Base-by-base conservation (phyloP, 1,140 invertebrate species). In the Radopholus similis region DNA sequence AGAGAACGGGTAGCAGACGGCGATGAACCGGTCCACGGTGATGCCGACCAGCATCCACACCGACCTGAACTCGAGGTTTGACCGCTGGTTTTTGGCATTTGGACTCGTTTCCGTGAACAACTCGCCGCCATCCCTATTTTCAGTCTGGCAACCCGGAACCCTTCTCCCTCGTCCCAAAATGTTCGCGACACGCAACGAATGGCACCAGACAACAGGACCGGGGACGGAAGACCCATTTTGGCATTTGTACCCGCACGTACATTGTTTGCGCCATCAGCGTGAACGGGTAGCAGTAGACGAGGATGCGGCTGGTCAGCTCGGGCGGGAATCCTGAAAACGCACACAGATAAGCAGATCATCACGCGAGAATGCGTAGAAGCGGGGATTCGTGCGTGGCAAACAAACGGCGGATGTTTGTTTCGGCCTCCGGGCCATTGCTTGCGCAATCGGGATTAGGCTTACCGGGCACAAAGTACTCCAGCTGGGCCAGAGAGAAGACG, bases 11-110 rank as follows among this genome's bases (percentile, higher is more conserved):
- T 81, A 75, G 40, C 81, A 82, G 4, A 81, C 79, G 44, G 79
- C 94, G 77, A 97, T 86, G 83, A 92, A 96, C 69, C 94, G 88
- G 82, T 96, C 93, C 37, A 95, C 84, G 15, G 92, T 94, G 90
- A 97, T 95, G 42, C 95, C 86, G 0, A 96, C 92, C 15, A 96
- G 84, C 62, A 81, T 67, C 80, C 78, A 81, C 8, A 81, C 65
- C n/a, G n/a, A n/a, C n/a, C n/a, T n/a, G n/a, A n/a, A n/a, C n/a
- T n/a, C n/a, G n/a, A n/a, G n/a, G n/a, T n/a, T n/a, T n/a, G n/a
- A n/a, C n/a, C n/a, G n/a, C n/a, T n/a, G n/a, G n/a, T n/a, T n/a
- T n/a, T n/a, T n/a, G n/a, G n/a, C n/a, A n/a, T n/a, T n/a, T n/a
- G n/a, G n/a, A n/a, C n/a, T n/a, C n/a, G n/a, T n/a, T n/a, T n/a